These are phyloP conservation scores for Seriola aureovittata DNA, from an alignment of 2,113 vertebrate species.

Conservation along the genomic window DNA sequence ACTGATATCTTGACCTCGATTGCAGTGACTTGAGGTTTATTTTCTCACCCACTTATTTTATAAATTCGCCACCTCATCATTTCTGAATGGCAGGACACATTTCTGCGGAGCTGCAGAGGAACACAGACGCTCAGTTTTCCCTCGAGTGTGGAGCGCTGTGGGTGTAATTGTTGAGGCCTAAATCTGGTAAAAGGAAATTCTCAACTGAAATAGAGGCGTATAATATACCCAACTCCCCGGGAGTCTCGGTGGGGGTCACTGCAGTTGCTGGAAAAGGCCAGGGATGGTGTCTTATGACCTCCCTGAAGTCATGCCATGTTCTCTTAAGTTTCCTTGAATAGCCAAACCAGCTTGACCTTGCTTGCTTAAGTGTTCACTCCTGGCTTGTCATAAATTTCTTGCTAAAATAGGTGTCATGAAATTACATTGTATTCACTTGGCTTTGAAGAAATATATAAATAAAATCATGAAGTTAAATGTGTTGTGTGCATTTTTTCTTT, in stretches of 20 bases:
- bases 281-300: slow-evolving; percentile 72
- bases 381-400: background rate
- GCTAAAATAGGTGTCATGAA: slow-evolving; percentile 5
- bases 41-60: background rate
- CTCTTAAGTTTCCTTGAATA: slow-evolving; percentile 71
- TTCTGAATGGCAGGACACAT: background rate
- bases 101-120: background rate
- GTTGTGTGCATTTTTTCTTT: background rate
- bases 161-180: slow-evolving; percentile 55
- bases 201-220: slow-evolving; percentile 70
- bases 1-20: background rate
- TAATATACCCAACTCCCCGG: slow-evolving; percentile 41
- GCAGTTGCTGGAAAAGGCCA: slow-evolving; percentile 72
- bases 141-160: background rate
- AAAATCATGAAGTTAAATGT: background rate
- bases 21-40: background rate
- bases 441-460: background rate
- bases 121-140: background rate
- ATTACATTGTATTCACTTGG: background rate
- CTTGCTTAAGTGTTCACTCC: slow-evolving; percentile 13
- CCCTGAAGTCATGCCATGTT: slow-evolving; percentile 64
- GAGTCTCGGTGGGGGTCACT: slow-evolving; percentile 40
- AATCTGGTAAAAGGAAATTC: slow-evolving; percentile 65
- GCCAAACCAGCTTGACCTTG: slow-evolving; percentile 41
- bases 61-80: background rate